Conservation (phyloP, 1,140 invertebrate species). For the Palaemon carinicauda region DNA sequence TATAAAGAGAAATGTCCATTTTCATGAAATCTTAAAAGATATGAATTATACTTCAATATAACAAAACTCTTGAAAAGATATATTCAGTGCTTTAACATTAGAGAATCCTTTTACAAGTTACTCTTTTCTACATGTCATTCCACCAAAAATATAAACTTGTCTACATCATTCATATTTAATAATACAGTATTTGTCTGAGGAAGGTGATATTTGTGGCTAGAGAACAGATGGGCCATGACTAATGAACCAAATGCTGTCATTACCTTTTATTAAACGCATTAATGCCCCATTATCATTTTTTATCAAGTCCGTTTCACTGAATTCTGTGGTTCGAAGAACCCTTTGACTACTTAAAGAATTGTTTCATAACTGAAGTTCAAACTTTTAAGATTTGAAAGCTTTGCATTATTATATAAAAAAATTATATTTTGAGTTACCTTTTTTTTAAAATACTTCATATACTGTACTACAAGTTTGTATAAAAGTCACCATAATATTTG, state of each 20-base stretch:
- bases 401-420: no score
- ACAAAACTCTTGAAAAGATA: slow-evolving; percentile 48
- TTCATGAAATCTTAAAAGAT: slow-evolving; percentile 23
- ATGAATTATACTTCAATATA: slow-evolving; percentile 26
- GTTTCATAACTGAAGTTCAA: no score
- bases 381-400: no score
- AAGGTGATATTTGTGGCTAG: slow-evolving; percentile 21
- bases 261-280: background rate
- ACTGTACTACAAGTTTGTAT: no score
- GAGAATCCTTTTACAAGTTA: slow-evolving; percentile 30
- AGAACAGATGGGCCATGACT: slow-evolving; percentile 15
- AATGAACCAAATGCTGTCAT: background rate
- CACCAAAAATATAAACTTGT: slow-evolving; percentile 51
- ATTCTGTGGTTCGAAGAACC: no score
- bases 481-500: no score
- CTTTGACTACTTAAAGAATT: no score
- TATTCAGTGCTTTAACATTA: slow-evolving; percentile 47
- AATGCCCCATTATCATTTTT: no score
- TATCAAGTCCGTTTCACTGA: no score
- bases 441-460: no score
- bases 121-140: slow-evolving; percentile 26
- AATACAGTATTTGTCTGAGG: background rate
- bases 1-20: slow-evolving; percentile 43
- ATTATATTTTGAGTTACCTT: no score
- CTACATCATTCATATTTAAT: slow-evolving; percentile 32